Evolutionary conservation across 1,140 invertebrate genomes (phyloP), one percentile per base, ranked within the genome.

Genomic region (Frieseomelitta varia): DNA sequence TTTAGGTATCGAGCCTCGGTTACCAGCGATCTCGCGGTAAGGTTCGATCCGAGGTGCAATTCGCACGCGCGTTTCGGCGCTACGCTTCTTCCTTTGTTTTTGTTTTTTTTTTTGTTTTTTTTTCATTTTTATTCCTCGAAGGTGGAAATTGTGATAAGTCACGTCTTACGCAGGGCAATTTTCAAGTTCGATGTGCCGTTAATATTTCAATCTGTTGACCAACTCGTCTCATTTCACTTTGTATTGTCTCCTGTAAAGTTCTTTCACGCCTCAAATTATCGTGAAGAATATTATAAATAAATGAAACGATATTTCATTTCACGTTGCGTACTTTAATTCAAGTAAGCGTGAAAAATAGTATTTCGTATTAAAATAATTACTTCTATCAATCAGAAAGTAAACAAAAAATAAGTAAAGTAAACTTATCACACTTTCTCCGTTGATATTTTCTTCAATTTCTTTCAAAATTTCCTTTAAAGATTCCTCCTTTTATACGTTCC

Each of bases 61-160:
- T 65, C 74, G 21, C 67, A 55, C 27, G 24, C 53, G 72, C 55
- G 51, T 81, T 81, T 63, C 81, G 58, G 74, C 76, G 76, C 74
- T 65, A 72, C 76, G 72, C 86, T 69, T 53, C 14, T 55, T 72
- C 76, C 19, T 39, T 34, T 11, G 24, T 34, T 85, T 34, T 67
- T 47, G 47, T 39, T 88, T 81, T 79, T 88, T 39, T 79, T 75
- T 8, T 39, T 39, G 0, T 0, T 47, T 39, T 47, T 8, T 47
- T 39, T 47, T 47, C 39, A 47, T 47, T 47, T 47, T 47, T 47
- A 8, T 47, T 47, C 8, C 8, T 47, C 39, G 39, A 8, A 47
- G 39, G 39, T 47, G 39, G 39, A 47, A 47, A 47, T 47, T 47
- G 39, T 47, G 39, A 47, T 6, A 47, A 47, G 39, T 47, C 39